Percentiles rank a stretch among this genome's conserved stretches.
These are phyloP conservation scores for Euura lappo DNA, from an alignment of 1,140 invertebrate genomes.

Conservation along the genomic window DNA sequence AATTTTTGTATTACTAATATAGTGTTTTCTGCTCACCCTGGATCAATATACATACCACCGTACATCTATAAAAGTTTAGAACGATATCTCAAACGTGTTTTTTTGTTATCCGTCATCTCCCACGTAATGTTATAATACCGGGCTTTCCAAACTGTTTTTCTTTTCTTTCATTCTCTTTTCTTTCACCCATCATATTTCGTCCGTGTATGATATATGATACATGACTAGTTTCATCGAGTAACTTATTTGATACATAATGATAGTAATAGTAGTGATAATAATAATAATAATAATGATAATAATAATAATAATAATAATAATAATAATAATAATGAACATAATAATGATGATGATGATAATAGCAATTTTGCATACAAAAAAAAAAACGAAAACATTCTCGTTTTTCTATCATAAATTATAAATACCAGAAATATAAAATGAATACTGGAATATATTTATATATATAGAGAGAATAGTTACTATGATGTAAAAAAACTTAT, in stretches of 20 bases:
- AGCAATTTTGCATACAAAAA: neutral
- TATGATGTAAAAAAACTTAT: no score
- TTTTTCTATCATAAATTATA: no score
- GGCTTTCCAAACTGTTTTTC: conserved; percentile 23
- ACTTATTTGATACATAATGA: conserved; percentile 33
- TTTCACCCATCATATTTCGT: conserved; percentile 8
- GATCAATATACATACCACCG: neutral
- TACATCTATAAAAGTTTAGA: neutral
- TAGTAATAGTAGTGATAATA: neutral
- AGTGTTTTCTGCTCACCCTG: neutral
- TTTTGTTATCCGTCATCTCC: neutral
- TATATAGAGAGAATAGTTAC: no score
- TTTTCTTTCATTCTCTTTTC: conserved; percentile 16
- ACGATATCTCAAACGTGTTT: neutral
- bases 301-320: conserved; percentile 1
- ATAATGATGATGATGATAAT: neutral
- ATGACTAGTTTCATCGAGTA: conserved; percentile 53
- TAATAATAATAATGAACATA: neutral
- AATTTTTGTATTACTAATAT: neutral
- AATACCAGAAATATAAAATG: no score
- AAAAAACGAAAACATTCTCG: no score
- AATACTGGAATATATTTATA: no score
- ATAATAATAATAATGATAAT: neutral
- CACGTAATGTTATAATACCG: neutral
- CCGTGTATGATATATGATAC: conserved; percentile 34